phyloP scores from a whole-genome alignment of 2,797 vertebrate genomes.

The Cossypha niveicapilla region DNA sequence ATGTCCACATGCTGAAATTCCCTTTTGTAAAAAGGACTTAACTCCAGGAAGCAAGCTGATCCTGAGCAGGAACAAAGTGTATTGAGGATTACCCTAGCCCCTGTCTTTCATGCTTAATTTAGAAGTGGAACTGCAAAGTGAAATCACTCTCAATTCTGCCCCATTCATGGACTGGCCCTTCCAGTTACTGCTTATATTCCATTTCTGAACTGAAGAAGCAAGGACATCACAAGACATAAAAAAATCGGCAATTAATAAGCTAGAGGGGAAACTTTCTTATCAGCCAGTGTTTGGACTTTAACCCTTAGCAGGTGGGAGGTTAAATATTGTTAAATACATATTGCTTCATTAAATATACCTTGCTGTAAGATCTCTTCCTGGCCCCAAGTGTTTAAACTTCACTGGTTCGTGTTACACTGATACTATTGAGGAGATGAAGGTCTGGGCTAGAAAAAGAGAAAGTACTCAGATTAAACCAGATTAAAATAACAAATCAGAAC shows the following conservation, averaged over 20 bases:
- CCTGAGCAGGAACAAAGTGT: neutral
- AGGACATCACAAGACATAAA: neutral
- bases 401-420: neutral
- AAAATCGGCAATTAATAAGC: neutral
- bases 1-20: neutral
- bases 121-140: neutral
- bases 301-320: neutral
- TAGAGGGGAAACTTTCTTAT: neutral
- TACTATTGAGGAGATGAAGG: neutral
- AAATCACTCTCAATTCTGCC: neutral
- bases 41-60: neutral
- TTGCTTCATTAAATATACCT: neutral
- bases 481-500: neutral
- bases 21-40: neutral
- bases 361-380: neutral
- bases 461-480: neutral
- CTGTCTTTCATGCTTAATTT: neutral
- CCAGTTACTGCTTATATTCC: neutral
- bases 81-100: neutral
- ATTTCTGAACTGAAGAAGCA: neutral
- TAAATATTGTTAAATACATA: neutral
- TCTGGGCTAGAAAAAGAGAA: slow-evolving; percentile 1
- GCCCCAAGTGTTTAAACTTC: neutral
- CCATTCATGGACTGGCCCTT: neutral
- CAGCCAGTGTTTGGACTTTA: neutral